Conservation (phyloP, 1,140 invertebrate genomes). For the Penaeus chinensis region DNA sequence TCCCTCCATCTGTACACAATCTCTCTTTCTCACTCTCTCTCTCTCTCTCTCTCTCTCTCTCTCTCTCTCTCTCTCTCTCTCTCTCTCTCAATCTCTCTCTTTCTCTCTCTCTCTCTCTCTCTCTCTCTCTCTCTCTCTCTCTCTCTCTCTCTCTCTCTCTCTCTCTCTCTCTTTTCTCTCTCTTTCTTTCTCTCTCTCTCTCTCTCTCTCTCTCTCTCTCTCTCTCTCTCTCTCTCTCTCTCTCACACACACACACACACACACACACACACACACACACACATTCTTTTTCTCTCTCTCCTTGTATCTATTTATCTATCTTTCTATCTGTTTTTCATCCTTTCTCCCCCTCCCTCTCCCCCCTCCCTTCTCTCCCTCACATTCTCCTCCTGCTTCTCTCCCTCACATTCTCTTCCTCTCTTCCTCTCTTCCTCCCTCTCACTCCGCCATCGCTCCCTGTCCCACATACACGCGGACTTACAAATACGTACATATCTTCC, state of each 20-base stretch:
- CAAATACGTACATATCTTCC: neutral
- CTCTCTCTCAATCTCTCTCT: neutral
- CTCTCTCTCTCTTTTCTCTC: conserved; percentile 10
- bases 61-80: conserved; percentile 22
- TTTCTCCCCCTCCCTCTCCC: conserved; percentile 22
- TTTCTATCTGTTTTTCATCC: neutral
- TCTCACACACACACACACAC: no score
- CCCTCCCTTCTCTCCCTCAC: neutral
- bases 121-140: neutral
- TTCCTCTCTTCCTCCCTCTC: neutral
- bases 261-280: no score
- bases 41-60: conserved; percentile 15
- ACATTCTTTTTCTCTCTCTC: neutral
- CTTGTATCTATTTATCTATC: neutral
- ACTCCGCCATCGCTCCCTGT: neutral
- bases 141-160: conserved; percentile 30
- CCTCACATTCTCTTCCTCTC: neutral
- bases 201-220: conserved; percentile 24
- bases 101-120: neutral
- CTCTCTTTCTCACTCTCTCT: conserved; percentile 16
- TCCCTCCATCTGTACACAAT: neutral
- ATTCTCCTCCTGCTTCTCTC: neutral
- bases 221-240: neutral
- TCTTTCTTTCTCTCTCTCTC: no score
- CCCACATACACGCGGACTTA: conserved; percentile 1